Evolutionary conservation across 2,888 invertebrate species (phyloP).

Genomic region (Timema podura): DNA sequence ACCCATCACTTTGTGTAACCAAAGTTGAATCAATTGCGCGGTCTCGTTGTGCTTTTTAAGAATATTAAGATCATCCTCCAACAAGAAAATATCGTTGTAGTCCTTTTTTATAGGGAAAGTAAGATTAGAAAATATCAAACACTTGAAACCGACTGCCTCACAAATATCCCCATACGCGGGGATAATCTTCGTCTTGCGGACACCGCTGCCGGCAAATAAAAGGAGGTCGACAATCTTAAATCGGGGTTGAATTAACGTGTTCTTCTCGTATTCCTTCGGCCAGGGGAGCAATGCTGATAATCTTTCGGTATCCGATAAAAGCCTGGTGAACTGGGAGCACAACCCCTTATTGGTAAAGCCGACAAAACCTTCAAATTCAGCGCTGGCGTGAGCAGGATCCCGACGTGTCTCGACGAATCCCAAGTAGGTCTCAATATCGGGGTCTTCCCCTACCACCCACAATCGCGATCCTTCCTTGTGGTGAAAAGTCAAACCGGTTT

Average conservation of each 20-base stretch:
- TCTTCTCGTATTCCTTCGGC: conserved; percentile 4
- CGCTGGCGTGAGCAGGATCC: neutral
- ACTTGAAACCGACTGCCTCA: neutral
- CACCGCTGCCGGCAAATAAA: neutral
- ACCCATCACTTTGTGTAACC: neutral
- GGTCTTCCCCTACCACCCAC: neutral
- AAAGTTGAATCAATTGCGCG: neutral
- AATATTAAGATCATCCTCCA: neutral
- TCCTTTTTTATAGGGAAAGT: neutral
- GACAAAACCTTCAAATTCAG: conserved; percentile 8
- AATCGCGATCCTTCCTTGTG: neutral
- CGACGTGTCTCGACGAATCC: conserved; percentile 2
- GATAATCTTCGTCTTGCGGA: neutral
- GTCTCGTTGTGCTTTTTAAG: neutral
- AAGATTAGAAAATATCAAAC: neutral
- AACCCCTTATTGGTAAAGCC: neutral
- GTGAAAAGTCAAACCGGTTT: neutral
- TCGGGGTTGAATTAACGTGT: neutral
- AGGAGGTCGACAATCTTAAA: neutral
- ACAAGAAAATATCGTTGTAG: neutral
- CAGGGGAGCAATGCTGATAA: neutral
- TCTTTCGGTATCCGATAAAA: neutral
- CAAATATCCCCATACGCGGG: neutral
- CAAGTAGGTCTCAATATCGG: neutral
- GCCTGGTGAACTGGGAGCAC: neutral